Evolutionary conservation across 2,797 vertebrate genomes (phyloP).

Genomic region (Oreochromis grahami): DNA sequence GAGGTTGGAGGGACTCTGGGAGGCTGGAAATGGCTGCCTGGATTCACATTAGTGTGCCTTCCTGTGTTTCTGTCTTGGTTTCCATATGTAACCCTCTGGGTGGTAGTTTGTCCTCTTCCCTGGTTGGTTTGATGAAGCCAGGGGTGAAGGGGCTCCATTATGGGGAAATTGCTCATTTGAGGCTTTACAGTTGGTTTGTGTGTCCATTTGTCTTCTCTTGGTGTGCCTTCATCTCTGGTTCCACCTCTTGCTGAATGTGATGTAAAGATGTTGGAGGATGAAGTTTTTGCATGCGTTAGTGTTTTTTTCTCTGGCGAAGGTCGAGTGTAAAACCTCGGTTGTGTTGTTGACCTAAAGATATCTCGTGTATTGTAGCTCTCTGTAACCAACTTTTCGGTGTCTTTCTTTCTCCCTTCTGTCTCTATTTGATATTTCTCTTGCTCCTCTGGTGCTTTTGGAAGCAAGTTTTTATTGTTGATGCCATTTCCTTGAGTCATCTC

Average conservation of each 20-base stretch:
- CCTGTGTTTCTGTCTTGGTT: constrained; percentile 26
- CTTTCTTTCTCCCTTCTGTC: not conserved
- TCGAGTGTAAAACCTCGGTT: not conserved
- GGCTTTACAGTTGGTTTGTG: constrained; percentile 24
- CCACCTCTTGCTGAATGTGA: constrained; percentile 14
- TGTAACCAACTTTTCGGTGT: not conserved
- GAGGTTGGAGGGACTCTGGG: constrained; percentile 45
- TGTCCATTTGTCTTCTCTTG: not conserved
- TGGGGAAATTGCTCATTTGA: constrained; percentile 19
- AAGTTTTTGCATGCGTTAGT: not conserved
- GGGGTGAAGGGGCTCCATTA: constrained; percentile 67
- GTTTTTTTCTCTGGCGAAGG: not conserved
- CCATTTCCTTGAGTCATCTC: not conserved
- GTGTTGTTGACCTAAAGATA: constrained; percentile 14
- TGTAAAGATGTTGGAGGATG: constrained; percentile 30
- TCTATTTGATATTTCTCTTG: not conserved
- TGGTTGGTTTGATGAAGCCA: constrained; percentile 65
- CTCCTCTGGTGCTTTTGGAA: not conserved
- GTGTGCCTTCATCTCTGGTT: constrained; percentile 7
- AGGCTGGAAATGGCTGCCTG: constrained; percentile 8
- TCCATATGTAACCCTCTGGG: not conserved
- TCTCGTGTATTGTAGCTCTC: constrained; percentile 6
- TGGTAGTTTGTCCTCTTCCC: constrained; percentile 20
- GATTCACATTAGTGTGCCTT: constrained; percentile 17
- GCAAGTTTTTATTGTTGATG: not conserved